Conservation (phyloP, 2,888 invertebrate genomes). For the Agrochola circellaris region DNA sequence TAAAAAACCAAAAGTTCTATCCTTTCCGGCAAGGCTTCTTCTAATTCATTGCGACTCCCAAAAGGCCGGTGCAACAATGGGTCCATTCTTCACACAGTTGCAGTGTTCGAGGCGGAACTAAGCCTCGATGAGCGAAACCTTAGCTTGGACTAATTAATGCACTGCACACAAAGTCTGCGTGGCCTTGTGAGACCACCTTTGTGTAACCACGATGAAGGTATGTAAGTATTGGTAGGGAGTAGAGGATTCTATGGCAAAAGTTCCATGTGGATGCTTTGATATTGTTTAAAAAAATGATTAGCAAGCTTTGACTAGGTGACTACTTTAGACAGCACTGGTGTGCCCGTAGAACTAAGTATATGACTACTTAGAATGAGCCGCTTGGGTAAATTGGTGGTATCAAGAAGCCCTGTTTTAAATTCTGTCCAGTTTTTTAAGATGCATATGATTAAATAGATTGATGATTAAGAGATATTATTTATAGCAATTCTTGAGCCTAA, state of each 20-base stretch:
- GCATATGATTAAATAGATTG: neutral
- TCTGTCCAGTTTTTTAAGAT: neutral
- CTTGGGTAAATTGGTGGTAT: neutral
- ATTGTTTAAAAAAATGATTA: neutral
- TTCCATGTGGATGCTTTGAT: neutral
- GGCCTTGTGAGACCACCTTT: constrained; percentile 38
- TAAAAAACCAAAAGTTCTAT: neutral
- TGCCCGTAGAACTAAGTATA: neutral
- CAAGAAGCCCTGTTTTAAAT: neutral
- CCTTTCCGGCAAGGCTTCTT: constrained; percentile 16
- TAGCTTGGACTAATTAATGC: constrained; percentile 60
- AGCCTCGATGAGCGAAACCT: constrained; percentile 59
- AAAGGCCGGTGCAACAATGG: constrained; percentile 33
- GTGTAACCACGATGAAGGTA: constrained; percentile 2
- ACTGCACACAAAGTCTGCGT: constrained; percentile 28
- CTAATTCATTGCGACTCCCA: constrained; percentile 32
- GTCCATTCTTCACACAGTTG: constrained; percentile 47
- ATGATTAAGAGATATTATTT: no score
- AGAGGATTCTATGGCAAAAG: neutral
- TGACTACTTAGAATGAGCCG: neutral
- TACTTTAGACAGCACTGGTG: neutral
- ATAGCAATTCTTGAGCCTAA: neutral
- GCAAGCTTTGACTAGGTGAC: neutral
- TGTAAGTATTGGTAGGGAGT: constrained; percentile 2
- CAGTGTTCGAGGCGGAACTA: constrained; percentile 31